phyloP scores from a whole-genome alignment of 2,888 invertebrate genomes.

The Aspidiotus rigidus region DNA sequence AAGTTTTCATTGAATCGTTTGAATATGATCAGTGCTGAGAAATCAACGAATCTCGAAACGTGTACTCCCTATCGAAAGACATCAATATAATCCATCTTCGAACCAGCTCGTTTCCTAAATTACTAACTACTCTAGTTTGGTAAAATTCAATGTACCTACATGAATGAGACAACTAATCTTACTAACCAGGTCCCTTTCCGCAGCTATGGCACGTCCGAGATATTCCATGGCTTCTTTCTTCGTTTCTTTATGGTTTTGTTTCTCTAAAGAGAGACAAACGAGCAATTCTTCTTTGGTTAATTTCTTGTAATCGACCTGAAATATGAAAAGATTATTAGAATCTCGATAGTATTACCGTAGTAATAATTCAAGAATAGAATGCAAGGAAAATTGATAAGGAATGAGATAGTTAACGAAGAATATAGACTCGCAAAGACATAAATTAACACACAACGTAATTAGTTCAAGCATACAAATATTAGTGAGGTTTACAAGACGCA shows the following conservation, averaged over 20 bases:
- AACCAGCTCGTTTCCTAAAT: too few species aligned
- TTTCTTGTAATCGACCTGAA: not conserved
- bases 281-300: too few species aligned
- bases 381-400: not conserved
- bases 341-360: not conserved
- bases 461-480: not conserved
- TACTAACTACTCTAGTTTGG: too few species aligned
- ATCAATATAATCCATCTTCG: too few species aligned
- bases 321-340: slow-evolving; percentile 1
- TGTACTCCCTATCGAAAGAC: too few species aligned
- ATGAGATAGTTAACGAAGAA: not conserved
- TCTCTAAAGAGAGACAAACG: too few species aligned
- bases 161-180: not conserved
- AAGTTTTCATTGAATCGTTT: not conserved
- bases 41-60: too few species aligned
- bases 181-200: not conserved
- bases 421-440: not conserved
- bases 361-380: slow-evolving; percentile 1
- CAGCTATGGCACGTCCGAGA: not conserved
- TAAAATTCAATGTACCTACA: not conserved
- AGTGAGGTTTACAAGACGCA: not conserved
- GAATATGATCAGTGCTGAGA: not conserved
- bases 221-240: not conserved
- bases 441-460: slow-evolving; percentile 3
- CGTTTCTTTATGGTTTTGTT: not conserved